These are phyloP conservation scores for Lepeophtheirus nordmannii DNA, from an alignment of 2,888 invertebrate genomes.

Conservation along the genomic window DNA sequence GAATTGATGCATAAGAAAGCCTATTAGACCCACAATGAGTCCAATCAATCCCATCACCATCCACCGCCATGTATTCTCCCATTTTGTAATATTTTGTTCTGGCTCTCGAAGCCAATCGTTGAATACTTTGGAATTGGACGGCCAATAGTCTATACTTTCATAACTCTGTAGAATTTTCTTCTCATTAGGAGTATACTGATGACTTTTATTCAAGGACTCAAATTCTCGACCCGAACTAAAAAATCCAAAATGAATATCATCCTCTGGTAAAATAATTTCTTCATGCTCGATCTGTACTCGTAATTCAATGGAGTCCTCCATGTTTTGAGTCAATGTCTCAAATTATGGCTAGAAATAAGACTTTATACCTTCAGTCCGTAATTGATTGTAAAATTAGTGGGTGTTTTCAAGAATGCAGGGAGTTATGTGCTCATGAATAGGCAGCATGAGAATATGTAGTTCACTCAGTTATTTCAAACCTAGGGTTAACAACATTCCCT, in stretches of 20 bases:
- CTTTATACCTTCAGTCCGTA: no score
- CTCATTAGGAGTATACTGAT: constrained; percentile 35
- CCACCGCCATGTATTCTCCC: constrained; percentile 32
- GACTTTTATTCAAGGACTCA: constrained; percentile 34
- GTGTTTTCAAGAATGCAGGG: background rate
- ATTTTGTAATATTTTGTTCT: constrained; percentile 27
- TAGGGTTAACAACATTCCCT: no score
- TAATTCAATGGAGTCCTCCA: background rate
- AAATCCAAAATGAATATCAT: background rate
- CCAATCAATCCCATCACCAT: constrained; percentile 35
- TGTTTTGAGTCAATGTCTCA: background rate
- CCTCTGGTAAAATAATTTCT: background rate
- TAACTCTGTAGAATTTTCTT: constrained; percentile 33
- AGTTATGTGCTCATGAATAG: no score
- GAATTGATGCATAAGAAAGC: constrained; percentile 33
- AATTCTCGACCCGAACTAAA: constrained; percentile 33
- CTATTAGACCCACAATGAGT: constrained; percentile 33
- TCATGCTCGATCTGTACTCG: background rate
- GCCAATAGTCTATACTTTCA: constrained; percentile 35
- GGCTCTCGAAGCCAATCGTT: constrained; percentile 32
- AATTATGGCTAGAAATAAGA: no score
- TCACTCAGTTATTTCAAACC: no score
- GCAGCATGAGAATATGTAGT: no score
- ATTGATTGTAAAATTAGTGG: background rate
- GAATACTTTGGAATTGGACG: constrained; percentile 34